Evolutionary conservation across 2,797 vertebrate species (phyloP), one percentile per base, ranked within the genome.

Genomic region (Podargus strigoides): DNA sequence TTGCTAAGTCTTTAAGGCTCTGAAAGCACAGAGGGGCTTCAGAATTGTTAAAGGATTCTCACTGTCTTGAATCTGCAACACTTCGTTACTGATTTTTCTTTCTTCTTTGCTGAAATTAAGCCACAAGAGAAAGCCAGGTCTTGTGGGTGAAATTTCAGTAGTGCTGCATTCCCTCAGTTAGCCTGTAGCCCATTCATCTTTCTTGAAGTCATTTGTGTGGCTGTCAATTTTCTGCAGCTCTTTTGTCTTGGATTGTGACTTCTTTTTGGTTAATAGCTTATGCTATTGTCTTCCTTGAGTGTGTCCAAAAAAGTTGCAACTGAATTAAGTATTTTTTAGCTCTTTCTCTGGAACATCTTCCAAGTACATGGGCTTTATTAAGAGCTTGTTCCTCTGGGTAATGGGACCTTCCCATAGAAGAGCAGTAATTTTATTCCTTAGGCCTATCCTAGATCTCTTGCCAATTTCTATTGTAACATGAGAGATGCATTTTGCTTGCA

Each of bases 401-500:
- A 50, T 1, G 3, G 23, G 50, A 58, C 26, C 23, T 41, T 72
- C 17, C 14, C 7, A 4, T 37, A 44, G 60, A 86, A 69, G 12
- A 24, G 19, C 17, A 64, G 23, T 36, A 13, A 34, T 69, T 68
- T 47, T 50, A 63, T 63, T 89, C 20, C 47, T 72, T 66, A 67
- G 5, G 9, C 30, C 47, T 59, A 14, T 79, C 13, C 14, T 68
- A 28, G 27, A 20, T 75, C 0, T 0, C 19, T 83, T 50, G 27
- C 10, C 22, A 24, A 4, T 66, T 74, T 78, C n/a, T 67, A 66
- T 8, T 52, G 2, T 23, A 34, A 46, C 2, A 49, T 0, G 0
- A 66, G 22, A 56, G 18, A 28, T 59, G 21, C 1, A 32, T 83
- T 90, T 83, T 80, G 21, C 18, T 76, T 87, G 30, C 39, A 76